Conservation (phyloP, 2,888 invertebrate genomes). For the Phengaris arion region DNA sequence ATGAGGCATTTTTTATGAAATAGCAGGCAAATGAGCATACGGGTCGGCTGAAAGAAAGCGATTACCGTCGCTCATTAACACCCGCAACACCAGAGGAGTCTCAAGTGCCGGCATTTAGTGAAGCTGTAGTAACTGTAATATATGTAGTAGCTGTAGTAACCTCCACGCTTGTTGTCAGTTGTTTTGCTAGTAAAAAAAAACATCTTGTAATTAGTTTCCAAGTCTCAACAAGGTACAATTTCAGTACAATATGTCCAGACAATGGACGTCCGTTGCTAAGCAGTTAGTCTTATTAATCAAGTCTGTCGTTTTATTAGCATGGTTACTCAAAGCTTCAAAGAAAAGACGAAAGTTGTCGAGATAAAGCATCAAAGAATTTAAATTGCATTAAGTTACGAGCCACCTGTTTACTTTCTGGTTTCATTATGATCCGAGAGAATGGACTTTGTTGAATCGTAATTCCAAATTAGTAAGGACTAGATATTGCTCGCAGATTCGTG, state of each 20-base stretch:
- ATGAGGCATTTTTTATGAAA: too few relatives aligned
- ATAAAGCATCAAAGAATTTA: constrained; percentile 33
- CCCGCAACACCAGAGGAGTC: too few relatives aligned
- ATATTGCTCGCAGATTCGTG: not conserved
- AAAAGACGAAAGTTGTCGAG: constrained; percentile 45
- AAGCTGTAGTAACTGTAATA: too few relatives aligned
- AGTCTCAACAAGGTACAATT: not conserved
- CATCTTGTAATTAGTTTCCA: not conserved
- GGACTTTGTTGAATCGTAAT: not conserved
- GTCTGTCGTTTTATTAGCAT: constrained; percentile 64
- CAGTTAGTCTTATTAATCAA: constrained; percentile 72
- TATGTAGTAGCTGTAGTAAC: too few relatives aligned
- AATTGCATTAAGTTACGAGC: constrained; percentile 32
- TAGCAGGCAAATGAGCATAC: too few relatives aligned
- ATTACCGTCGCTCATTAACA: too few relatives aligned
- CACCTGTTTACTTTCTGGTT: constrained; percentile 29
- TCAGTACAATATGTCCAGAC: constrained; percentile 43
- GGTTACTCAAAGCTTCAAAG: constrained; percentile 51
- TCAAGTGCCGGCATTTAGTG: too few relatives aligned
- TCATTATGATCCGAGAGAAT: constrained; percentile 19
- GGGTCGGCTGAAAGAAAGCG: too few relatives aligned
- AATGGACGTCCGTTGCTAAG: constrained; percentile 66
- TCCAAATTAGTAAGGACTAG: not conserved
- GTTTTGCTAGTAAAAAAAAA: not conserved
- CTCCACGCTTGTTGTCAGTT: too few relatives aligned